Evolutionary conservation across 2,113 vertebrate genomes (phyloP), one percentile per base, ranked within the genome.

Genomic region (Protomyctophum bolini): DNA sequence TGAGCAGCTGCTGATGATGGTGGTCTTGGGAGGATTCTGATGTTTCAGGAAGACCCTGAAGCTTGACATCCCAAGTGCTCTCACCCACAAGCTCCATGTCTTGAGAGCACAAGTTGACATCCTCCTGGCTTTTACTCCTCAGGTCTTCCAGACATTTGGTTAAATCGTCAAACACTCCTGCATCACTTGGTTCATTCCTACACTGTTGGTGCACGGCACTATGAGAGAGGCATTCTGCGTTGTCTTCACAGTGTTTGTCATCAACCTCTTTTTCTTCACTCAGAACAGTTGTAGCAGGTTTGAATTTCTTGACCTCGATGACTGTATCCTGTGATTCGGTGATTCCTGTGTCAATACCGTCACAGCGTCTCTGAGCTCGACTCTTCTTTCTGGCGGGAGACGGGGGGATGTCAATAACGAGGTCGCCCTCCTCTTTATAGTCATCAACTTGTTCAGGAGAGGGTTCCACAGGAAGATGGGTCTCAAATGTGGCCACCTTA

Each of bases 351-450:
- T n/a, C n/a, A n/a, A n/a, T 8, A 75, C 14, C 41, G 28, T 59
- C 12, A 29, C 1, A 49, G 1, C 6, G 58, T 12, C 51, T 83
- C 59, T 6, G 51, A 68, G 33, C 28, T 82, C 52, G 80, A 63
- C 15, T 4, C 10, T 64, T 89, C n/a, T 86, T 90, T 50, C 41
- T 59, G 46, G 80, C 66, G 68, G 77, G 74, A 1, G 82, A 45
- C 7, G 80, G 66, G 57, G 88, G 81, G 28, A 86, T 51, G 80
- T 94, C 92, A 73, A 95, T 94, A 21, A 93, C 76, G 69, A 94
- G 88, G 10, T 83, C 56, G 7, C 81, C 12, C 21, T 93, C 91
- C 57, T 94, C 91, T 72, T 86, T 88, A n/a, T 84, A 89, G 4
- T 93, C 83, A 47, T 92, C 82, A 41, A 86, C 33, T 45, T 9